Conservation (phyloP, 2,113 vertebrate species). For the Sylvietta virens region DNA sequence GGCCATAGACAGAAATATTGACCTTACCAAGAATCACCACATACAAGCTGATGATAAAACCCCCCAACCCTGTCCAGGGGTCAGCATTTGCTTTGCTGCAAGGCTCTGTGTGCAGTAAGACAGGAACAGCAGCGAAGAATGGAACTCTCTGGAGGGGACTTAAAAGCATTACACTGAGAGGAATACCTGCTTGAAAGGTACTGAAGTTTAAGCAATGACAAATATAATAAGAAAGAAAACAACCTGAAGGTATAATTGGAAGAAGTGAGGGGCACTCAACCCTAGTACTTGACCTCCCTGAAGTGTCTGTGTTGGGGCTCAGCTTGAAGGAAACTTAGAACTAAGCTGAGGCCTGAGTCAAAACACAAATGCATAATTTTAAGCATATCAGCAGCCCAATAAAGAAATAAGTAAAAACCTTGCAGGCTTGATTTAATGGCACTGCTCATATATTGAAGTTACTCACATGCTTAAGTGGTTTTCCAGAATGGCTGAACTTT, state of each 20-base stretch:
- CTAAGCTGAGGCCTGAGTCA: neutral
- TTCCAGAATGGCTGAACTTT: neutral
- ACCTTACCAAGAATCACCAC: neutral
- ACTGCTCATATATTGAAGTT: neutral
- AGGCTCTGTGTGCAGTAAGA: neutral
- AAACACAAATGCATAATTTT: neutral
- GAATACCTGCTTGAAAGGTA: neutral
- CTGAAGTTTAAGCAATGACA: neutral
- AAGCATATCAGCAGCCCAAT: neutral
- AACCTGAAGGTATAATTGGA: neutral
- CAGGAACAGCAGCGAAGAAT: neutral
- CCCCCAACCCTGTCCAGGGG: neutral
- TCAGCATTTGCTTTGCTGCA: neutral
- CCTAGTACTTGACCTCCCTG: rapidly evolving
- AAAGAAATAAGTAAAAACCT: neutral
- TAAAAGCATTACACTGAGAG: neutral
- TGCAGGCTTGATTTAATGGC: neutral
- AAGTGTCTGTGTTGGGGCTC: neutral
- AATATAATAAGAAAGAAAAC: neutral
- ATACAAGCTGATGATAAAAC: neutral
- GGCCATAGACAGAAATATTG: neutral
- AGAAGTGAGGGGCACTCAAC: neutral
- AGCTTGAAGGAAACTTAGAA: neutral
- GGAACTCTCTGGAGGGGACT: neutral
- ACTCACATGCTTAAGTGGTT: neutral